A percentile compares a stretch with the other conserved stretches of the same genome.
phyloP scores from a whole-genome alignment of 53 echinoderm and acorn worm genomes.

The Temnopleurus reevesii region DNA sequence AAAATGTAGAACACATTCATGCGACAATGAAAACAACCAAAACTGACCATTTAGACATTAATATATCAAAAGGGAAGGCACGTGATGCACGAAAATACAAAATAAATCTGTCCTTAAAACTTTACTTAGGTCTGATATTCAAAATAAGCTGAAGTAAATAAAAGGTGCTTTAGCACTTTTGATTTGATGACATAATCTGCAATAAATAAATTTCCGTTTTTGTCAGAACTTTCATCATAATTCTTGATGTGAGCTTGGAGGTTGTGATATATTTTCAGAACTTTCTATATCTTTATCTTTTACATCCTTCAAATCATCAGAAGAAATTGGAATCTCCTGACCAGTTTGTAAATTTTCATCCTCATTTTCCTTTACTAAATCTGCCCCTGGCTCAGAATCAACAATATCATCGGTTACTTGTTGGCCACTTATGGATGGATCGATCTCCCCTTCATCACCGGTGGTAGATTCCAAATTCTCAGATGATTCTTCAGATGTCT shows the following conservation, averaged over 20 bases:
- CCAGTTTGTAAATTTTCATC: background rate
- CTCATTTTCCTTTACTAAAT: background rate
- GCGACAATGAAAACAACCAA: too few relatives aligned
- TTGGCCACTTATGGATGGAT: background rate
- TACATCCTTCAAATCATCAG: slow-evolving; percentile 48
- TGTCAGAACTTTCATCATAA: slow-evolving; percentile 1
- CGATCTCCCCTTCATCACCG: slow-evolving; percentile 8
- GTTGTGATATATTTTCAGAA: slow-evolving; percentile 16
- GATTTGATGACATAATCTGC: background rate
- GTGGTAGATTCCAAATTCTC: slow-evolving; percentile 56
- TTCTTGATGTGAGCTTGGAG: background rate
- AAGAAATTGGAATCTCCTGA: slow-evolving; percentile 50
- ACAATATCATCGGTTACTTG: background rate
- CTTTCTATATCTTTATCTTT: background rate
- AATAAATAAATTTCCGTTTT: background rate
- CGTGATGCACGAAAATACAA: background rate
- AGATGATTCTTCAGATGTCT: slow-evolving; percentile 49
- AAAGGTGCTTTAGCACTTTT: too few relatives aligned
- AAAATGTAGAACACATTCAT: too few relatives aligned
- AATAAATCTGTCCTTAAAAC: background rate
- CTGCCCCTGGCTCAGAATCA: background rate
- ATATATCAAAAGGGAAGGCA: background rate
- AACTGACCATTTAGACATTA: background rate
- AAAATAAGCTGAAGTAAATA: too few relatives aligned
- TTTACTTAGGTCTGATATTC: background rate